phyloP scores from a whole-genome alignment of 1,140 invertebrate species.

The Zelostemma sp. region DNA sequence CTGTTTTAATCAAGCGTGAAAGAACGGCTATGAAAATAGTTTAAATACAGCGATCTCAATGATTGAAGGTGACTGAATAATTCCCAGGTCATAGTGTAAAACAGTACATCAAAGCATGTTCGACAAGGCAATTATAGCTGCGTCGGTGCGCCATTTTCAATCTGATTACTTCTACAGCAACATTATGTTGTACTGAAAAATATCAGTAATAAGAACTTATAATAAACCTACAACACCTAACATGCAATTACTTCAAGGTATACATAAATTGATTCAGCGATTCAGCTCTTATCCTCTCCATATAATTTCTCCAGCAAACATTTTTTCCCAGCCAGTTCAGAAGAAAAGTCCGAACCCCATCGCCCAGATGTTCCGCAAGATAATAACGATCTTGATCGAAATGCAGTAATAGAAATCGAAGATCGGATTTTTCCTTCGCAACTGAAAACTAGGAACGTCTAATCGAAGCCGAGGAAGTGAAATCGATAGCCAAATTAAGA shows the following conservation, averaged over 20 bases:
- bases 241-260: slow-evolving; percentile 7
- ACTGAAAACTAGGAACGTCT: too few species aligned
- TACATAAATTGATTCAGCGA: slow-evolving; percentile 6
- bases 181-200: slow-evolving; percentile 2
- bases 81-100: not conserved
- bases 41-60: not conserved
- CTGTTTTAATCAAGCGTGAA: too few species aligned
- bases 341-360: too few species aligned
- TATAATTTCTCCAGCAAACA: not conserved
- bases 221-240: slow-evolving; percentile 3
- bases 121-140: not conserved
- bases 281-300: not conserved
- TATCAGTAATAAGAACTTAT: not conserved
- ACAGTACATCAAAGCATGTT: not conserved
- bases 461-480: too few species aligned
- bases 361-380: too few species aligned
- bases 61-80: not conserved
- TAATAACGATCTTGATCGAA: too few species aligned
- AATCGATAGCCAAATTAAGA: too few species aligned
- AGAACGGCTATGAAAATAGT: too few species aligned
- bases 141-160: not conserved
- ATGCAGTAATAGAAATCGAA: too few species aligned
- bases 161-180: slow-evolving; percentile 3
- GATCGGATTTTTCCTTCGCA: too few species aligned
- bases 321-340: not conserved